A percentile compares a stretch with the other conserved stretches of the same genome.
Evolutionary conservation across 2,113 vertebrate species (phyloP).

Genomic region (Pantherophis guttatus): DNA sequence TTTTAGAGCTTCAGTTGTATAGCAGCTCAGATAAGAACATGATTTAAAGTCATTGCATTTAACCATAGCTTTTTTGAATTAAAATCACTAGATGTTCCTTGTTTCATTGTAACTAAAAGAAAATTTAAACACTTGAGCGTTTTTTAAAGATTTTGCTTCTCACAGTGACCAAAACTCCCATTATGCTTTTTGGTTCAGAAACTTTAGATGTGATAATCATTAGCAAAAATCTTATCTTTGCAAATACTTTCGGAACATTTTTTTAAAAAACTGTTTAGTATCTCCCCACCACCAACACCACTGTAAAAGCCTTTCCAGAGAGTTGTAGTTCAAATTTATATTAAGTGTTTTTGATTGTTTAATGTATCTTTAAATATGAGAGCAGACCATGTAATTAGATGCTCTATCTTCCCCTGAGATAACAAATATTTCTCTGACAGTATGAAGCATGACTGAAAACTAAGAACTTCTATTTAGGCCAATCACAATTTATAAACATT

Average conservation of each 20-base stretch:
- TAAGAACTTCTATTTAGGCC: background rate
- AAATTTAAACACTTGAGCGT: background rate
- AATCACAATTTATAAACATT: background rate
- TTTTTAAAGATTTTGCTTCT: background rate
- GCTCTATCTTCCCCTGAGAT: background rate
- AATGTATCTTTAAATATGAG: background rate
- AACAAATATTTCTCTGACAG: background rate
- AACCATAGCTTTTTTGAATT: background rate
- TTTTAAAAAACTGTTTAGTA: background rate
- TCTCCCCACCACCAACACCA: background rate
- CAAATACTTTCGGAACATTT: background rate
- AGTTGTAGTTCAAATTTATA: background rate
- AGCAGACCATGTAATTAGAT: background rate
- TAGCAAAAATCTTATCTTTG: background rate
- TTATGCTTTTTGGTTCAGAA: background rate
- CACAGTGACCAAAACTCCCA: background rate
- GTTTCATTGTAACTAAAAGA: background rate
- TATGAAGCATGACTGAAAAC: background rate
- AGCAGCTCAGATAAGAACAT: background rate
- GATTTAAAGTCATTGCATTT: background rate
- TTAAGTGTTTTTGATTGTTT: background rate
- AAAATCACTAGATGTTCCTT: background rate
- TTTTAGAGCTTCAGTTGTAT: background rate
- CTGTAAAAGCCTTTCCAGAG: background rate
- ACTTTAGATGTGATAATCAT: background rate